Percentiles rank a stretch among this genome's conserved stretches.
Conservation (phyloP, 1,140 invertebrate species). For the Aphis gossypii region DNA sequence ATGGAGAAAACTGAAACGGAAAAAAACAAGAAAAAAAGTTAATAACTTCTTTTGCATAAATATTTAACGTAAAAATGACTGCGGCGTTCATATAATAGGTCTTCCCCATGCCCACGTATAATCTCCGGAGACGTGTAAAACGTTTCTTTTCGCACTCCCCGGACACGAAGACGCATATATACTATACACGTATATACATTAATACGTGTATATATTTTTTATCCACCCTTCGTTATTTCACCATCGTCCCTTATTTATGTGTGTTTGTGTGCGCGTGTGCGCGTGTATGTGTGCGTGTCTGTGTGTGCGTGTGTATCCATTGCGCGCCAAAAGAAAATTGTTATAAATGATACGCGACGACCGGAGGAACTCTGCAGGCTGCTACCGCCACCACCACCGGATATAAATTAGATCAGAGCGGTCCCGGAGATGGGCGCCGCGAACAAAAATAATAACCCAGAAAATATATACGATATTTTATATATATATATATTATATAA, state of each 20-base stretch:
- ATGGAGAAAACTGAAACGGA: not conserved
- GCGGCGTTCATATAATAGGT: slow-evolving; percentile 50
- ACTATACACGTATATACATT: not conserved
- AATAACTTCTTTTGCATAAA: slow-evolving; percentile 53
- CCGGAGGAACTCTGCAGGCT: slow-evolving; percentile 24
- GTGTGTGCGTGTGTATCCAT: not conserved
- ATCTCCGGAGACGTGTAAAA: slow-evolving; percentile 58
- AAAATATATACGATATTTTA: slow-evolving; percentile 13
- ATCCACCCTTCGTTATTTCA: not conserved
- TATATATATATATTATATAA: not conserved
- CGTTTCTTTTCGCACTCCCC: slow-evolving; percentile 49
- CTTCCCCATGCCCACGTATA: slow-evolving; percentile 34
- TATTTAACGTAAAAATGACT: slow-evolving; percentile 53
- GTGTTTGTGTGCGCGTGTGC: not conserved
- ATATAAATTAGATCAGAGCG: slow-evolving; percentile 55
- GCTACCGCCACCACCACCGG: not conserved
- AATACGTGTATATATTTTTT: slow-evolving; percentile 36
- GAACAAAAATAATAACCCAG: slow-evolving; percentile 49
- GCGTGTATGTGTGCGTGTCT: too few relatives aligned
- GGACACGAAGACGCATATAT: slow-evolving; percentile 29
- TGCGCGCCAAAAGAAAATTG: slow-evolving; percentile 53
- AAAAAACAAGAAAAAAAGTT: slow-evolving; percentile 31
- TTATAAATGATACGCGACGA: slow-evolving; percentile 56
- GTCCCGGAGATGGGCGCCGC: slow-evolving; percentile 16
- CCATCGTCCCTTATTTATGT: slow-evolving; percentile 23